A percentile compares a stretch with the other conserved stretches of the same genome.
phyloP scores from a whole-genome alignment of 2,888 invertebrate genomes.

The Helicoverpa assulta region DNA sequence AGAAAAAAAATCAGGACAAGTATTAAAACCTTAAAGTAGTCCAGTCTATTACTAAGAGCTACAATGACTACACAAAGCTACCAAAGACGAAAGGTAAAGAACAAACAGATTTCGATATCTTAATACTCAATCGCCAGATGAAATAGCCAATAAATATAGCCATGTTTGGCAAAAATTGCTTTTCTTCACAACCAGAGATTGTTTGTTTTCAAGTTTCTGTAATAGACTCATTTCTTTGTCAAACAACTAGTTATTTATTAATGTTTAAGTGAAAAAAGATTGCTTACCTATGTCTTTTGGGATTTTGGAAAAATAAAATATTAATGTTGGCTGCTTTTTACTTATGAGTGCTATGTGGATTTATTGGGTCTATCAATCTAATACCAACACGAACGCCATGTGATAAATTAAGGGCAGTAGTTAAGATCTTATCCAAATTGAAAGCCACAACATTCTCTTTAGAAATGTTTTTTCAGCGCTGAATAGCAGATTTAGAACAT shows the following conservation, averaged over 20 bases:
- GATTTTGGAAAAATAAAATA: constrained; percentile 11
- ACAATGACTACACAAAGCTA: not conserved
- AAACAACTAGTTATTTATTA: constrained; percentile 47
- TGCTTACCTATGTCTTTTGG: constrained; percentile 27
- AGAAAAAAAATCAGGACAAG: too few species aligned
- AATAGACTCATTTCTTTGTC: constrained; percentile 50
- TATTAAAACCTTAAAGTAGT: not conserved
- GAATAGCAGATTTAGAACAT: too few species aligned
- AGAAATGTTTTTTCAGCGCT: too few species aligned
- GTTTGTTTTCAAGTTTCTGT: constrained; percentile 49
- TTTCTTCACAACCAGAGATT: constrained; percentile 46
- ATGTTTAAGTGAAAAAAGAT: constrained; percentile 47
- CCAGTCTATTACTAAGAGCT: not conserved
- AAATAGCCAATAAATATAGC: constrained; percentile 23
- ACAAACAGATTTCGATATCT: constrained; percentile 43
- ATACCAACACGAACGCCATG: not conserved
- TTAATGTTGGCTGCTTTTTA: not conserved
- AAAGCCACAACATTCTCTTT: not conserved
- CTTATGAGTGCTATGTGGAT: not conserved
- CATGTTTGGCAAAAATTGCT: constrained; percentile 41
- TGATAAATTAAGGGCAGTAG: not conserved
- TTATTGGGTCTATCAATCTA: not conserved
- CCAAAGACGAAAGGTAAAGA: constrained; percentile 14
- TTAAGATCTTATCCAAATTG: too few species aligned
- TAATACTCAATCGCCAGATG: constrained; percentile 26